Percentiles rank a stretch among this genome's conserved stretches.
Evolutionary conservation across 1,140 invertebrate species (phyloP).

Genomic region (Diachasmimorpha longicaudata): DNA sequence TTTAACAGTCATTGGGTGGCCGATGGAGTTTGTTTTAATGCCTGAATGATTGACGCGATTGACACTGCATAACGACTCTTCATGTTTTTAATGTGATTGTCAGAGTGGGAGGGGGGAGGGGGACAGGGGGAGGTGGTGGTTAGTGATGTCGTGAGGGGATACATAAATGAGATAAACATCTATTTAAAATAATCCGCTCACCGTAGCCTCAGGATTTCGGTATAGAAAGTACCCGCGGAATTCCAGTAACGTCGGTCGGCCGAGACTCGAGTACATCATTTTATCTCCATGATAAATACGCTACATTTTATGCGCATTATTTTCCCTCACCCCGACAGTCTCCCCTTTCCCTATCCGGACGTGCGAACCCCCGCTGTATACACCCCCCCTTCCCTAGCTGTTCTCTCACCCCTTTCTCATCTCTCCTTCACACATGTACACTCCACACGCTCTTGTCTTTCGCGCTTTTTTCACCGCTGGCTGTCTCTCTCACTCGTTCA

Average conservation of each 20-base stretch:
- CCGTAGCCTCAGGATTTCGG: constrained; percentile 22
- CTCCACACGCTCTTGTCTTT: constrained; percentile 17
- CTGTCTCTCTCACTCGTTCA: background rate
- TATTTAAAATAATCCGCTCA: background rate
- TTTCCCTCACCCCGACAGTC: constrained; percentile 33
- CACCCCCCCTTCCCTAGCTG: constrained; percentile 25
- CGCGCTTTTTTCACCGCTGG: constrained; percentile 9
- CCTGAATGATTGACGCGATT: background rate
- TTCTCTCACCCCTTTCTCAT: background rate
- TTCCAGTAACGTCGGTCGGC: constrained; percentile 46
- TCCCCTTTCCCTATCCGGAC: background rate
- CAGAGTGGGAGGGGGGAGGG: too few relatives aligned
- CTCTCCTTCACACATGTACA: constrained; percentile 23
- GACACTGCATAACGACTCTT: background rate
- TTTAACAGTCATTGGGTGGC: background rate
- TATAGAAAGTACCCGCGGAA: constrained; percentile 32
- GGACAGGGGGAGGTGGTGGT: too few relatives aligned
- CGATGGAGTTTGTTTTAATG: background rate
- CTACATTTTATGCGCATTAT: constrained; percentile 63
- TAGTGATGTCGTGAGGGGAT: too few relatives aligned
- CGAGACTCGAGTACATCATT: constrained; percentile 60
- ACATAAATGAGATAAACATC: too few relatives aligned
- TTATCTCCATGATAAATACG: constrained; percentile 63
- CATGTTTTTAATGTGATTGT: background rate
- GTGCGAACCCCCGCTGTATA: constrained; percentile 52